Base-by-base conservation (phyloP, 2,797 vertebrate genomes). In the Sebastiscus tertius region DNA sequence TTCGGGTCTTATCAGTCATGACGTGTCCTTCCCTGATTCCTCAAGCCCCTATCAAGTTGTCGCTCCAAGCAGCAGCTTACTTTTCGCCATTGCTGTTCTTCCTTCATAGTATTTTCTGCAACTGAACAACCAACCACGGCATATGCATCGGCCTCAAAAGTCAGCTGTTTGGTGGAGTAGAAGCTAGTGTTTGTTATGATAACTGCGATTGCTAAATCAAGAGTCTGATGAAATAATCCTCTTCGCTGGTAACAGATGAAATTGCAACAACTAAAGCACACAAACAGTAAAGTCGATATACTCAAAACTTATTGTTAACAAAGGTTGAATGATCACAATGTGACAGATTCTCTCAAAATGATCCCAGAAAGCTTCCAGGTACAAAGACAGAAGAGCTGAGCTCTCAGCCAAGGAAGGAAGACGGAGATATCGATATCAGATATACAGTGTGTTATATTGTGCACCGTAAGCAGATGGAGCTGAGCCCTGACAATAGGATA, bases 401-500 rank as follows among this genome's bases (percentile, higher is more conserved):
- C 75, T 72, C 18, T 29, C 34, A 42, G 52, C 55, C 64, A 67
- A 67, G 58, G 67, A 29, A 29, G 22, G 55, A 76, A 56, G 63
- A 22, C n/a, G 18, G 59, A 68, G 36, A 77, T 56, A 67, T 54
- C 5, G 9, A 60, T 67, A 72, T 83, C 77, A 22, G 69, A 76
- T 76, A 29, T 11, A 54, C 20, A 26, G n/a, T 4, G 11, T 18
- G 67, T 63, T 71, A 59, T 14, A 64, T 60, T 76, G 73, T 75
- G 77, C 74, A 70, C 52, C 6, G 81, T 77, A 69, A 76, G 79
- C 88, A 88, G 49, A 84, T 42, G 62, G 70, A 60, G 14, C 79
- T 2, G 60, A 75, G 66, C 75, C 61, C 69, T 27, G 69, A 80
- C 75, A 75, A 89, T 64, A 58, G 27, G 74, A 84, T 67, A 77